These are phyloP conservation scores for Acyrthosiphon pisum DNA, from an alignment of 1,140 invertebrate genomes.

Conservation along the genomic window DNA sequence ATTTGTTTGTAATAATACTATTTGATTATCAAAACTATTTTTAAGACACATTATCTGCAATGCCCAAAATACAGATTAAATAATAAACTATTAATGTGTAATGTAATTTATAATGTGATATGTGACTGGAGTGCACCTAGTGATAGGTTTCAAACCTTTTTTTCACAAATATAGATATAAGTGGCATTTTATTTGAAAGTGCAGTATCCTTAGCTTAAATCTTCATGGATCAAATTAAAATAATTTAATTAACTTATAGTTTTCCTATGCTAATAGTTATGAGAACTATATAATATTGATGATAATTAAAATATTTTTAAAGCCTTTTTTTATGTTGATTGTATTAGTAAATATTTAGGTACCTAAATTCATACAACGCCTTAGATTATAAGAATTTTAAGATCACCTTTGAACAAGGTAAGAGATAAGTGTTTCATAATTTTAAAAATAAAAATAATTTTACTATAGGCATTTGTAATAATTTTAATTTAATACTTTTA, in stretches of 20 bases:
- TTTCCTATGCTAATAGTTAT: neutral
- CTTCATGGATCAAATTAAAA: neutral
- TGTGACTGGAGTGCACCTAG: too few species aligned
- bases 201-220: neutral
- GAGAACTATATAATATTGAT: neutral
- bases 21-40: too few species aligned
- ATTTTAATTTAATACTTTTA: neutral
- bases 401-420: too few species aligned
- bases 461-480: neutral
- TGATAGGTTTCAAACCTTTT: too few species aligned
- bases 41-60: too few species aligned
- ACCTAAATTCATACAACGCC: neutral
- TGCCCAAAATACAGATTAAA: too few species aligned
- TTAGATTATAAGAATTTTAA: neutral
- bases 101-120: too few species aligned
- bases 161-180: neutral
- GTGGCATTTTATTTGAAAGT: neutral
- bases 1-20: too few species aligned
- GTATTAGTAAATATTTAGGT: too few species aligned
- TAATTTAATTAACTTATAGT: neutral
- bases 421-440: neutral
- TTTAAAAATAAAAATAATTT: neutral
- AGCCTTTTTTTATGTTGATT: neutral
- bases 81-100: too few species aligned
- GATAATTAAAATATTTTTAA: neutral